Evolutionary conservation across 2,888 invertebrate genomes (phyloP).

Genomic region (Acanthosepion esculentum): DNA sequence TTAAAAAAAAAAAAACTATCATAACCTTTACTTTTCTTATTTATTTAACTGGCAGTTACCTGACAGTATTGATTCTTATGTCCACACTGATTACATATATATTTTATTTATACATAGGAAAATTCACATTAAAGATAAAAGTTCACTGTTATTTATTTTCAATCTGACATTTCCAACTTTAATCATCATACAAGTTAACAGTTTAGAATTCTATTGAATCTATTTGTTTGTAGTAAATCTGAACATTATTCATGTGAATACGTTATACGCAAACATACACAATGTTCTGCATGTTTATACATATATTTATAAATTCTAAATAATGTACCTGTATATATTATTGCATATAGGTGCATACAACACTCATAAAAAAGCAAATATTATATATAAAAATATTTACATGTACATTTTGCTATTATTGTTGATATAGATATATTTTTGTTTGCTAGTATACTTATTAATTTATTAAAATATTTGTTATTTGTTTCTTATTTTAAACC

Average conservation of each 20-base stretch:
- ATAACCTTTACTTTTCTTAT: no score
- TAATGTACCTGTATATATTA: not conserved
- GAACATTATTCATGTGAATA: no score
- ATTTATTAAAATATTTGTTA: not conserved
- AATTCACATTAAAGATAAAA: no score
- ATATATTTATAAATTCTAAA: not conserved
- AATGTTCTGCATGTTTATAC: no score
- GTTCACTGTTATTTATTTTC: not conserved
- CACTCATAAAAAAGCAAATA: not conserved
- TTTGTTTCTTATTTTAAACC: not conserved
- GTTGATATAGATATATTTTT: conserved; percentile 36
- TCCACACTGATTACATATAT: no score
- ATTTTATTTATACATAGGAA: no score
- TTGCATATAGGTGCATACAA: not conserved
- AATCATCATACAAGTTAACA: not conserved
- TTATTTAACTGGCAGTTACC: no score
- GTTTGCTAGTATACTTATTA: not conserved
- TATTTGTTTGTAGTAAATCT: no score
- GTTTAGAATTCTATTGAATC: no score
- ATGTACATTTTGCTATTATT: not conserved
- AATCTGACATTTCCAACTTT: not conserved
- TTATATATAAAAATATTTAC: conserved; percentile 41
- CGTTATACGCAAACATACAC: no score
- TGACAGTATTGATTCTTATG: no score
- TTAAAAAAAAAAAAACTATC: no score